These are phyloP conservation scores for Venustaconcha ellipsiformis DNA, from an alignment of 1,140 invertebrate genomes.

Conservation along the genomic window DNA sequence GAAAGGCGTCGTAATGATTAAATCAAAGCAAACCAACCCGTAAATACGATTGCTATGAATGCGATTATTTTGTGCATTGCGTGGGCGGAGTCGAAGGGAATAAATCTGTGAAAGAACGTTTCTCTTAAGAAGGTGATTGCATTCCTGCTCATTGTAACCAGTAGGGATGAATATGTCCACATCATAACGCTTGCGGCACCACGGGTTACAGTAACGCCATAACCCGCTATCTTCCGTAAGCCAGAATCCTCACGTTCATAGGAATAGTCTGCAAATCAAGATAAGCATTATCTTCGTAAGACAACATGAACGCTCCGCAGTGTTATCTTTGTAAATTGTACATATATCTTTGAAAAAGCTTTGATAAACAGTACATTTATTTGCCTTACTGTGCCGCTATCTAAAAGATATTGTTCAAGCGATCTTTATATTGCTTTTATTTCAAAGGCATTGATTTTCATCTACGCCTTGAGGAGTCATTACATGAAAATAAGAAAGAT, in stretches of 20 bases:
- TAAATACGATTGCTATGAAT: conserved; percentile 93
- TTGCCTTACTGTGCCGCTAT: too few species aligned
- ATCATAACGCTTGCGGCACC: conserved; percentile 96
- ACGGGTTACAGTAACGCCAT: conserved; percentile 96
- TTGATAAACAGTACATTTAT: too few species aligned
- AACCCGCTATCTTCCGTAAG: conserved; percentile 96
- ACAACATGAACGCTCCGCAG: too few species aligned
- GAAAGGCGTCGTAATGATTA: too few species aligned
- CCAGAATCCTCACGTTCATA: conserved; percentile 89
- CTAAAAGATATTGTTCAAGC: too few species aligned
- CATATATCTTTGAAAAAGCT: too few species aligned
- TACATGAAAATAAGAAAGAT: too few species aligned
- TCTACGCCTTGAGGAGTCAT: too few species aligned
- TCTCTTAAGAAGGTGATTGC: conserved; percentile 96
- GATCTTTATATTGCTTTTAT: too few species aligned
- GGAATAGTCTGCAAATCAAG: conserved; percentile 47
- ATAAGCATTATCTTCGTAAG: too few species aligned
- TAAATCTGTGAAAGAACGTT: conserved; percentile 97
- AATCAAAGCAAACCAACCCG: conserved; percentile 49
- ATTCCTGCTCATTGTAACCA: conserved; percentile 98
- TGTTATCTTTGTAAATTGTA: too few species aligned
- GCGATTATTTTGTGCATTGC: conserved; percentile 99
- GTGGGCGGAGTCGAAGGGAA: conserved; percentile 96
- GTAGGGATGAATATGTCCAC: conserved; percentile 93
- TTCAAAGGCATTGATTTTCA: too few species aligned